Conservation (phyloP, 2,113 vertebrate species). For the Pao palembangensis region DNA sequence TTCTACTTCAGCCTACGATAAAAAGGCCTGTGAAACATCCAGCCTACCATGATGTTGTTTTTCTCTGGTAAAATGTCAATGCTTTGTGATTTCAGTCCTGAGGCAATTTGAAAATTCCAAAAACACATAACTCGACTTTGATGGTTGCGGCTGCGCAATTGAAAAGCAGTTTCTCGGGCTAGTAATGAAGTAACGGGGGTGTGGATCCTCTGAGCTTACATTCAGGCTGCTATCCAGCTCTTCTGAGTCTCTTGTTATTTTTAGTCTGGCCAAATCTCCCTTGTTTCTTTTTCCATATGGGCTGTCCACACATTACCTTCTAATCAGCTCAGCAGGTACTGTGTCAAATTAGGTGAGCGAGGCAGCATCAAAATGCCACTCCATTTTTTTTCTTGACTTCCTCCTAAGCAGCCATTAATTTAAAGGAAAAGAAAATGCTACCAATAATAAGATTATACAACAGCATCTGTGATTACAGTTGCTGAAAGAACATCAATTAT, state of each 20-base stretch:
- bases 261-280: conserved; percentile 21
- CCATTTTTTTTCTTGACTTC: background rate
- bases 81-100: background rate
- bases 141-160: conserved; percentile 1
- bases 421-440: no score
- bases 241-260: conserved; percentile 23
- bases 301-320: conserved; percentile 11
- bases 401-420: background rate
- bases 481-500: no score
- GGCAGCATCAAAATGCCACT: background rate
- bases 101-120: conserved; percentile 5
- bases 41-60: background rate
- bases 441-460: no score
- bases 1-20: background rate
- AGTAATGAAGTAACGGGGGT: background rate
- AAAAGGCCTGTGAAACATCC: background rate
- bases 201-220: conserved; percentile 9
- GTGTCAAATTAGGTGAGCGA: conserved; percentile 17
- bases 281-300: conserved; percentile 25
- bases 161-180: conserved; percentile 7
- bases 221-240: conserved; percentile 19
- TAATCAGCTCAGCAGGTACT: conserved; percentile 10
- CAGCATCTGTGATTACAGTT: no score
- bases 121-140: background rate
- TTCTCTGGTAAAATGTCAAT: background rate